Evolutionary conservation across 1,140 invertebrate species (phyloP), one percentile per base, ranked within the genome.

Genomic region (Procambarus virginalis): DNA sequence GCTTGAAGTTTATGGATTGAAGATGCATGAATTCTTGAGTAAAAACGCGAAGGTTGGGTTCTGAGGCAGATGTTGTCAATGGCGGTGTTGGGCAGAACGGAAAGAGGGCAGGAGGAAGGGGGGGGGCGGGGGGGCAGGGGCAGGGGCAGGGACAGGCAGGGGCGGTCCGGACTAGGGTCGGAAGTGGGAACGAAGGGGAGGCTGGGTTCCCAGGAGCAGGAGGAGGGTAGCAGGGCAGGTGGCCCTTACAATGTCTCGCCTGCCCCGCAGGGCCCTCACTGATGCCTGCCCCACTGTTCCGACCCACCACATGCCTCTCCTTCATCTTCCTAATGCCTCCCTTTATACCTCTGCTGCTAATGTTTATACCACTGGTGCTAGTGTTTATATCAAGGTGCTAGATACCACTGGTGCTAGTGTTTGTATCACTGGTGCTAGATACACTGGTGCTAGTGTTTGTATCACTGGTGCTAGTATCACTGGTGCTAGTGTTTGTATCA

Each of bases 121-220:
- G n/a, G n/a, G n/a, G n/a, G n/a, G n/a, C n/a, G n/a, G n/a, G n/a
- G n/a, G n/a, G 60, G 60, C 60, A 64, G 14, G 60, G 60, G 60
- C 20, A 64, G 20, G 48, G 58, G 51, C 22, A 82, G 80, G 34
- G 3, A 4, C 14, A 34, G 34, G 3, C 34, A n/a, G 80, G 22
- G 80, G 46, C 14, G 78, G 46, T 55, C 46, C 46, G 76, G 76
- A 78, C 76, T 84, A 73, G 75, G 48, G 22, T 76, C 75, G 84
- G 73, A 86, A 77, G 75, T 77, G 70, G 75, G 75, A 86, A 86
- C 84, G 84, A 34, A 86, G 84, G 82, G 68, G 64, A 75, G 46
- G 46, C 34, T 12, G 14, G 68, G 68, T 84, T 84, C 82, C 82
- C 82, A 84, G 82, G 82, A 64, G 82, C 46, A n/a, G 17, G 9